Evolutionary conservation across 1,140 invertebrate genomes (phyloP).

Genomic region (Tetraneura akinire): DNA sequence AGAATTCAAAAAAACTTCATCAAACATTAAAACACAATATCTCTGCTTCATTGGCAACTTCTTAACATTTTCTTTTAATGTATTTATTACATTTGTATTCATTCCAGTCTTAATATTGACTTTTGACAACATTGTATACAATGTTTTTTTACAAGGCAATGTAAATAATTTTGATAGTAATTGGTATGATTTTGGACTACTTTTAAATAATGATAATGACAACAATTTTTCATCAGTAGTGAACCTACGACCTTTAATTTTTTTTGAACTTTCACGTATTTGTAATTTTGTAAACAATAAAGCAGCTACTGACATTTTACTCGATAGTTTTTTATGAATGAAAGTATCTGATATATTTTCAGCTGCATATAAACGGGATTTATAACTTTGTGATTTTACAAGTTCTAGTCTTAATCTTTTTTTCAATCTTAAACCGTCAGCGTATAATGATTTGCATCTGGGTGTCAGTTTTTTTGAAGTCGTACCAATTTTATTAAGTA

Average conservation of each 20-base stretch:
- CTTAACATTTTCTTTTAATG: background rate
- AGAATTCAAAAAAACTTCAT: too few relatives aligned
- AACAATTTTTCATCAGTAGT: background rate
- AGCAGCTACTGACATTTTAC: background rate
- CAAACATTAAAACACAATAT: too few relatives aligned
- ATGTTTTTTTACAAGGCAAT: background rate
- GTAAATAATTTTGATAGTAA: background rate
- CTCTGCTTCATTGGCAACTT: too few relatives aligned
- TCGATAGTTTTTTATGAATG: background rate
- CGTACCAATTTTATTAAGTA: too few relatives aligned
- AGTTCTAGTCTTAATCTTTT: background rate
- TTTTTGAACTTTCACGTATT: background rate
- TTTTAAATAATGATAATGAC: too few relatives aligned
- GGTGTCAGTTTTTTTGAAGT: background rate
- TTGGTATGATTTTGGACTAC: background rate
- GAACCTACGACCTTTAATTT: background rate
- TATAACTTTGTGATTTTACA: background rate
- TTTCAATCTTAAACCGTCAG: background rate
- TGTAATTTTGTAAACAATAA: background rate
- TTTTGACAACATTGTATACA: background rate
- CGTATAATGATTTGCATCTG: background rate
- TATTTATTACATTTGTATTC: background rate
- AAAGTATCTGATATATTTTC: background rate
- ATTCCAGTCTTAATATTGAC: background rate
- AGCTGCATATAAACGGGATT: background rate